phyloP scores from a whole-genome alignment of 2,797 vertebrate genomes.

The Scyliorhinus canicula region DNA sequence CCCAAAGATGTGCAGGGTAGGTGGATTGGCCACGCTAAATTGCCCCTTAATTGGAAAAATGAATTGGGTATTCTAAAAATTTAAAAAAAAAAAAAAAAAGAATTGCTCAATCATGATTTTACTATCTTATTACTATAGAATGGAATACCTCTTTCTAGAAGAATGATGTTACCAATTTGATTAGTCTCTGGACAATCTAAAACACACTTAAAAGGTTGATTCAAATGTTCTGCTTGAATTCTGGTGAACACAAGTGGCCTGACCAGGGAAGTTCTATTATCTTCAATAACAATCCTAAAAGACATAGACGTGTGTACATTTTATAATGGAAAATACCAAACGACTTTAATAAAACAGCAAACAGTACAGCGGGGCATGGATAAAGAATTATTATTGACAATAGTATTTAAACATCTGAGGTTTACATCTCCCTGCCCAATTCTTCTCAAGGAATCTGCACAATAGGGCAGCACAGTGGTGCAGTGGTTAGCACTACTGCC shows the following conservation, averaged over 20 bases:
- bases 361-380: background rate
- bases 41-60: too few species aligned
- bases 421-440: background rate
- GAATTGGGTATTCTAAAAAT: too few species aligned
- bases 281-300: background rate
- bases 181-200: constrained; percentile 39
- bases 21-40: too few species aligned
- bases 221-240: constrained; percentile 50
- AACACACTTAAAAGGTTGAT: constrained; percentile 51
- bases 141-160: constrained; percentile 50
- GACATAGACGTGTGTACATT: background rate
- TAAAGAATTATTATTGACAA: background rate
- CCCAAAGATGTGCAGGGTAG: too few species aligned
- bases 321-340: background rate
- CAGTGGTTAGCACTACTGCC: too few species aligned
- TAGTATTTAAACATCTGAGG: background rate
- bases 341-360: background rate
- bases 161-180: constrained; percentile 45
- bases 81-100: too few species aligned
- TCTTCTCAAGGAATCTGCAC: background rate
- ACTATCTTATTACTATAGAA: background rate
- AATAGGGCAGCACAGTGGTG: too few species aligned
- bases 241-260: constrained; percentile 50
- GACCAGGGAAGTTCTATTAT: constrained; percentile 47
- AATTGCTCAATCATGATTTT: too few species aligned